Evolutionary conservation across 2,888 invertebrate species (phyloP).

Genomic region (Oxycera nigricornis): DNA sequence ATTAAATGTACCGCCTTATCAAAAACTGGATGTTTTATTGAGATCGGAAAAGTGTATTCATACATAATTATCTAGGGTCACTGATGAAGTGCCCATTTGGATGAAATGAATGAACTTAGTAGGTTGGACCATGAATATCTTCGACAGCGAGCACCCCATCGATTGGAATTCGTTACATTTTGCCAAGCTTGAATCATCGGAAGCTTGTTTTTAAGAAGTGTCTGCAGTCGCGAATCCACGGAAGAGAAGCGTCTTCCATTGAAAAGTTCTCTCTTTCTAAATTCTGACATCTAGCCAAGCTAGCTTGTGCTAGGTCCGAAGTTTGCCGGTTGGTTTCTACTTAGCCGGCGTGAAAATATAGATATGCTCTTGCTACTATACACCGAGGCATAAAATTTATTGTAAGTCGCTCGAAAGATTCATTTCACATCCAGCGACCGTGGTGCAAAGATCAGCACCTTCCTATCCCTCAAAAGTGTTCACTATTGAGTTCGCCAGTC

Average conservation of each 20-base stretch:
- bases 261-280: neutral
- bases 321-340: slow-evolving; percentile 15
- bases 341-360: slow-evolving; percentile 7
- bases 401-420: slow-evolving; percentile 21
- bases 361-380: slow-evolving; percentile 15
- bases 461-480: slow-evolving; percentile 11
- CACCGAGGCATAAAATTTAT: slow-evolving; percentile 35
- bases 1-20: too few species aligned
- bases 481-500: neutral
- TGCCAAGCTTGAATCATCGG: neutral
- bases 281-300: neutral
- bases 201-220: neutral
- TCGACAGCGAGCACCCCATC: too few species aligned
- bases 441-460: slow-evolving; percentile 37
- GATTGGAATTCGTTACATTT: neutral
- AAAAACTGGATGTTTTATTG: too few species aligned
- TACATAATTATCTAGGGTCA: too few species aligned
- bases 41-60: too few species aligned
- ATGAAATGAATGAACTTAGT: too few species aligned
- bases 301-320: neutral
- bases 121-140: too few species aligned
- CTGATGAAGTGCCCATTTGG: too few species aligned
- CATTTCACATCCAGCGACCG: slow-evolving; percentile 34
- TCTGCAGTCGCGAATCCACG: neutral
- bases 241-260: neutral